These are phyloP conservation scores for Saguinus imperator DNA, from an alignment of 2,113 vertebrate genomes.

Conservation along the genomic window DNA sequence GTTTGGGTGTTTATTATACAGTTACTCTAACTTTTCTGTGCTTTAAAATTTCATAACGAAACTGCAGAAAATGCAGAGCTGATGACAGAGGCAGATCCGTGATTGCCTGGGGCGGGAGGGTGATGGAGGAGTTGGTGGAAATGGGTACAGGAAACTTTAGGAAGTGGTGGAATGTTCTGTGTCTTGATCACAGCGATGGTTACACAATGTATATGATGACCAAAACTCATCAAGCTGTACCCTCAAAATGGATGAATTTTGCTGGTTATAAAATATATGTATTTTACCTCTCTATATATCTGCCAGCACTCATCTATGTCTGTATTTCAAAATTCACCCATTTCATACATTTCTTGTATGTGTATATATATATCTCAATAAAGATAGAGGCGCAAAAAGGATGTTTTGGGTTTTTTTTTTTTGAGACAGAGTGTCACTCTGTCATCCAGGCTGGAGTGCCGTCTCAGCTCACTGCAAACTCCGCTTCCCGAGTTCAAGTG, in stretches of 20 bases:
- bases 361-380: neutral
- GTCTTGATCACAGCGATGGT: too few species aligned
- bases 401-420: too few species aligned
- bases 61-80: neutral
- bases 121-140: neutral
- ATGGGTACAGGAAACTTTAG: neutral
- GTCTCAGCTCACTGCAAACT: neutral
- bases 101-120: neutral
- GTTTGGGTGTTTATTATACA: neutral
- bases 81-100: neutral
- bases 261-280: neutral
- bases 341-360: too few species aligned
- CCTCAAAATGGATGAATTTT: neutral
- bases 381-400: neutral
- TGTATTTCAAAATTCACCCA: too few species aligned
- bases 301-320: too few species aligned
- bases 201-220: neutral
- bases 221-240: neutral
- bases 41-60: neutral
- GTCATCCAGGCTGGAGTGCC: neutral
- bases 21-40: neutral
- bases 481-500: neutral
- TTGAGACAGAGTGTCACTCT: neutral
- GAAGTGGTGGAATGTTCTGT: neutral
- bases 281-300: too few species aligned